Conservation (phyloP, 1,140 invertebrate species). For the Chionoecetes opilio region DNA sequence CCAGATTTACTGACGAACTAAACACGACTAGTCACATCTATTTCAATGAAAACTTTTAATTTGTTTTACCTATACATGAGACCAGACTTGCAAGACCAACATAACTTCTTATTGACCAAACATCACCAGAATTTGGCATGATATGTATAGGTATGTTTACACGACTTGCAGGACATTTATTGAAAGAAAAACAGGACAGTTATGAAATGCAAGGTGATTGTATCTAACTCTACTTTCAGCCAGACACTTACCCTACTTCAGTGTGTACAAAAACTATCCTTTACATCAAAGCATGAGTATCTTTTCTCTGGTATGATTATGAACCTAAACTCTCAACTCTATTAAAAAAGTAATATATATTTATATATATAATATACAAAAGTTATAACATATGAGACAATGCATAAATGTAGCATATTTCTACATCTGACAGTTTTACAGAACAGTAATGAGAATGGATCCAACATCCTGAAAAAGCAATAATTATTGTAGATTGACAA, state of each 20-base stretch:
- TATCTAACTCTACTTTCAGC: slow-evolving; percentile 61
- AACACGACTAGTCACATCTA: not conserved
- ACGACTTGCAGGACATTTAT: slow-evolving; percentile 5
- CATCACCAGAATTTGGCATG: slow-evolving; percentile 66
- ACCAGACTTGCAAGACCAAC: not conserved
- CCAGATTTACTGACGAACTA: not conserved
- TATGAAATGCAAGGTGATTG: slow-evolving; percentile 40
- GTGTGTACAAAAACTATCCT: slow-evolving; percentile 74
- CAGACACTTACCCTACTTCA: slow-evolving; percentile 73
- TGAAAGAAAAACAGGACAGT: slow-evolving; percentile 35
- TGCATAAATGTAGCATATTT: slow-evolving; percentile 64
- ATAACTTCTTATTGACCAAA: slow-evolving; percentile 48
- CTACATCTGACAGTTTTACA: slow-evolving; percentile 50
- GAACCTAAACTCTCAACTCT: slow-evolving; percentile 63
- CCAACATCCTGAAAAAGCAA: slow-evolving; percentile 59
- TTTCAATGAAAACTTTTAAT: not conserved
- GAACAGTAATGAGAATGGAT: slow-evolving; percentile 47
- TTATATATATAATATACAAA: slow-evolving; percentile 72
- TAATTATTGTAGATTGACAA: slow-evolving; percentile 20
- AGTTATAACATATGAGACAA: slow-evolving; percentile 59
- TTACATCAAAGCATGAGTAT: slow-evolving; percentile 76
- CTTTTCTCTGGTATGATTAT: slow-evolving; percentile 67
- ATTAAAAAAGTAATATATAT: slow-evolving; percentile 57
- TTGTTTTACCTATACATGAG: slow-evolving; percentile 1
- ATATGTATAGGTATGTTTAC: slow-evolving; percentile 72